Evolutionary conservation across 2,797 vertebrate species (phyloP), one percentile per base, ranked within the genome.

Genomic region (Rhodeus uyekii): DNA sequence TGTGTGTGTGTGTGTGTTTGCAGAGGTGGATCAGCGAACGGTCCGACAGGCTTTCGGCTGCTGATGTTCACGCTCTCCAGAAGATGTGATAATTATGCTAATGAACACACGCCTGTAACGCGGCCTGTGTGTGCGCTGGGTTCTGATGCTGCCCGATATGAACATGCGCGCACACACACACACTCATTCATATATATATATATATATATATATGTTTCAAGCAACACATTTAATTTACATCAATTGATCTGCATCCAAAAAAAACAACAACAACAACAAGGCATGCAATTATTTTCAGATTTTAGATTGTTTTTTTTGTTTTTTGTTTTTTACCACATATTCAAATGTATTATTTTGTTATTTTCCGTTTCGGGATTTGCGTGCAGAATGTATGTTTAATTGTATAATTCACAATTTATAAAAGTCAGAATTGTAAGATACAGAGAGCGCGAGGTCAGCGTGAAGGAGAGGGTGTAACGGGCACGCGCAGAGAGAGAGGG

Each of bases 61-160:
- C 19, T 14, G 80, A 76, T 80, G 81, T 65, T 75, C 84, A 83
- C 42, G 67, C 71, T 18, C 82, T 69, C 61, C 39, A 46, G 73
- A 82, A 86, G 87, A 73, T 73, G 87, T 88, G 85, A 87, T 86
- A 87, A 86, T 88, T 86, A 86, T 82, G 79, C 79, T 83, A 76
- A 85, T 80, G 63, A 46, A 53, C 60, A 58, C 61, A 64, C 46
- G 68, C 76, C 83, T 75, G 58, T 72, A 72, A 72, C 68, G 71
- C 81, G 65, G 34, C 69, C 42, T 44, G 42, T 44, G 39, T 77
- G 85, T 39, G 46, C 3, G 38, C 0, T n/a, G n/a, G n/a, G 29
- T 61, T n/a, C n/a, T n/a, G n/a, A n/a, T n/a, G n/a, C n/a, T n/a
- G n/a, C n/a, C n/a, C n/a, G n/a, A 48, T 44, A 19, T 19, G 19